Evolutionary conservation across 2,113 vertebrate species (phyloP).

Genomic region (Bubo scandiacus): DNA sequence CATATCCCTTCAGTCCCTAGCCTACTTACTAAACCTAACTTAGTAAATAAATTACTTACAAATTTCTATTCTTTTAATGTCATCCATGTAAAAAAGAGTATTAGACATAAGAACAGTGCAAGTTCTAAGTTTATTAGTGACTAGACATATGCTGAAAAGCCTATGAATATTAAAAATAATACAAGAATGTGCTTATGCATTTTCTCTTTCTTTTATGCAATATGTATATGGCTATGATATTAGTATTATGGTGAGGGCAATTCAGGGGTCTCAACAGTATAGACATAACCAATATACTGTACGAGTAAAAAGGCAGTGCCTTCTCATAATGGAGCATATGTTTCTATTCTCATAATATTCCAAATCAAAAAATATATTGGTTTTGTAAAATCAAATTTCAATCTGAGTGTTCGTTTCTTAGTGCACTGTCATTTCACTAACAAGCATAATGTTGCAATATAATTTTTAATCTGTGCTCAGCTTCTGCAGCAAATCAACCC

Average conservation of each 20-base stretch:
- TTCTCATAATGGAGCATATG: background rate
- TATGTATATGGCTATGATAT: rapidly evolving
- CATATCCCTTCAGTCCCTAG: background rate
- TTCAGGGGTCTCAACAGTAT: background rate
- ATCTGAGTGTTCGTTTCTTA: background rate
- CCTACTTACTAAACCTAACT: background rate
- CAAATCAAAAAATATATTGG: background rate
- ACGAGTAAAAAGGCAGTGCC: background rate
- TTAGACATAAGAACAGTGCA: background rate
- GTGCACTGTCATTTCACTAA: background rate
- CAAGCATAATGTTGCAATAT: background rate
- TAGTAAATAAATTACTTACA: background rate
- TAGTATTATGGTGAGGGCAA: background rate
- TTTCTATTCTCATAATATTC: background rate
- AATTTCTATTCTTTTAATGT: background rate
- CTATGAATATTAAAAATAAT: background rate
- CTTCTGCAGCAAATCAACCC: background rate
- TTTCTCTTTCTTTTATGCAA: background rate
- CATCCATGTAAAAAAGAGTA: background rate
- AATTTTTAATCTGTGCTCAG: constrained; percentile 30
- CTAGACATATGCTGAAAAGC: background rate
- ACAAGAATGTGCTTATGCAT: background rate
- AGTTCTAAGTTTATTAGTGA: background rate
- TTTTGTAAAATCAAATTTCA: constrained; percentile 27
- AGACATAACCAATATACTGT: background rate